Base-by-base conservation (phyloP, 2,888 invertebrate species). In the Uloborus plumipes region DNA sequence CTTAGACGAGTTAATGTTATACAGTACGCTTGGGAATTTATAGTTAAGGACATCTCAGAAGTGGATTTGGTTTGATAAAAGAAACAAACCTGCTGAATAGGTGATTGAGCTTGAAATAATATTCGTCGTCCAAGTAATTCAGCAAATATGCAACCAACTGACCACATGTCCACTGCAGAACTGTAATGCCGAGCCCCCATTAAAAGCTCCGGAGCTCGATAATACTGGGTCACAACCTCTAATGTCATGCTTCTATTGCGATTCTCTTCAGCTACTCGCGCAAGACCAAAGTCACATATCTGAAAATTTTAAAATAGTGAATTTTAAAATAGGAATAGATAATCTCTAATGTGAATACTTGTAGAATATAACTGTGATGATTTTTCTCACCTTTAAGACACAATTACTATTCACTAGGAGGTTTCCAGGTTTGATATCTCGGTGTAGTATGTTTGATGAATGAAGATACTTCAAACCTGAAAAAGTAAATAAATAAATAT, bases 161-260 rank as follows among this genome's bases (percentile, higher is more conserved):
- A 97, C 99, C 99, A 99, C 74, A 99, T 96, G 89, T 99, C 99
- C 64, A 99, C 97, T 6, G 98, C 96, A 14, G 95, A 95, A 11
- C 96, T 94, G 91, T 99, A 99, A 89, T 98, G 97, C 87, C 95
- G 94, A 49, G 99, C 97, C 49, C 99, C 99, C 98, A 99, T 99
- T 84, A 99, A 92, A 87, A 99, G 96, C 91, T 99, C 99, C 0
- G 99, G 99, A 26, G 99, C 98, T 86, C 99, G 93, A 91, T 99
- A 99, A 91, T 99, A 99, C 91, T 99, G 99, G 86, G 99, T 99
- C 85, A 99, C 99, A 85, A 99, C 99, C 91, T 99, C 99, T 90
- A 99, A 99, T 51, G 99, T 99, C 99, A 99, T 99, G 90, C 95
- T 94, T 90, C 95, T 94, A 88, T 93, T 93, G 88, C 94, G 93